Evolutionary conservation across 2,888 invertebrate genomes (phyloP).

Genomic region (Harpalus rufipes): DNA sequence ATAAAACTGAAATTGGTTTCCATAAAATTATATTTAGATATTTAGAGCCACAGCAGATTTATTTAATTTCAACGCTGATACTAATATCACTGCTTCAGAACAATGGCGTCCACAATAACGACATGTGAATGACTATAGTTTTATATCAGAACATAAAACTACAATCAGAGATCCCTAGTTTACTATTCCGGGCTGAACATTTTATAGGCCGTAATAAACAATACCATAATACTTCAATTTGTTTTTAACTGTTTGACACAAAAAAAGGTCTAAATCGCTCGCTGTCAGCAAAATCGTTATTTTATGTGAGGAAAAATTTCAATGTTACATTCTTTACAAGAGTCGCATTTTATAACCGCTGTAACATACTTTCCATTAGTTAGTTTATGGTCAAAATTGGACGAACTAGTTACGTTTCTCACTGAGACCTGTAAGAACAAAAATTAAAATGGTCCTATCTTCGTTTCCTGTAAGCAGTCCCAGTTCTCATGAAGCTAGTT

Average conservation of each 20-base stretch:
- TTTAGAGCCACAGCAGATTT: conserved; percentile 32
- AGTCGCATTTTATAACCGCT: background rate
- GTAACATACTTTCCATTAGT: background rate
- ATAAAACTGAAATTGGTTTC: conserved; percentile 62
- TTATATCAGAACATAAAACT: conserved; percentile 10
- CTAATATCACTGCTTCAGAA: conserved; percentile 24
- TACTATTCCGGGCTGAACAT: background rate
- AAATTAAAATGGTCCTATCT: no score
- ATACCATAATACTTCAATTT: background rate
- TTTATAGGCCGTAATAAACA: conserved; percentile 12
- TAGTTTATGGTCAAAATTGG: no score
- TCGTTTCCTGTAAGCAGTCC: no score
- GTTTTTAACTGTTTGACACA: background rate
- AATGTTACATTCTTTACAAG: background rate
- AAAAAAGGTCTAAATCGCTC: background rate
- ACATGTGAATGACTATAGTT: conserved; percentile 8
- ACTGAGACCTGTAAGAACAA: no score
- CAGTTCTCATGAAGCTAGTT: no score
- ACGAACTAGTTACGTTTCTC: no score
- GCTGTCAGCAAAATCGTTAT: background rate
- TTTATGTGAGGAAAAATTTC: background rate
- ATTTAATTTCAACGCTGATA: conserved; percentile 34
- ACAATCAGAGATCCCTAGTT: background rate
- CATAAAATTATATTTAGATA: conserved; percentile 57
- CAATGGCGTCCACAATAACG: conserved; percentile 20